These are phyloP conservation scores for Eriocheir sinensis DNA, from an alignment of 1,140 invertebrate species.

Conservation along the genomic window DNA sequence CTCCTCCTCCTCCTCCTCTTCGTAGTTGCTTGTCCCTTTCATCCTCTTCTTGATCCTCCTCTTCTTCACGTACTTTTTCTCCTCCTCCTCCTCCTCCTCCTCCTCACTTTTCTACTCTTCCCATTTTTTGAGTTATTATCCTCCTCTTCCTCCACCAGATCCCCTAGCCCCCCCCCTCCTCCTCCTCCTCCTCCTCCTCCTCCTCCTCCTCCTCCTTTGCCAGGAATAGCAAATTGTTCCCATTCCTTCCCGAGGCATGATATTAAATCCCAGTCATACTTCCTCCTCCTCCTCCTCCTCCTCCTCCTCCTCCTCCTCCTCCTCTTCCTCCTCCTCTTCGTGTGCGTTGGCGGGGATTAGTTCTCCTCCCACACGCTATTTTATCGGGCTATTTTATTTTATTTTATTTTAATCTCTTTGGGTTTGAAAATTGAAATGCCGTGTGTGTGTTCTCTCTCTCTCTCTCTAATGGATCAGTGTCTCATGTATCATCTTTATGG, in stretches of 20 bases:
- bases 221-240: background rate
- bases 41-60: background rate
- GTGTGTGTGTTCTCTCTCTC: too few species aligned
- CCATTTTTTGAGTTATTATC: background rate
- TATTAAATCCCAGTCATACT: slow-evolving; percentile 25
- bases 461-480: background rate
- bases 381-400: background rate
- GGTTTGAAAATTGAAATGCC: too few species aligned
- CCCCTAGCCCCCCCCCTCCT: background rate
- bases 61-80: background rate
- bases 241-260: background rate
- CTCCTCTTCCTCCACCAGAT: background rate
- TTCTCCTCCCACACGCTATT: background rate
- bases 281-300: slow-evolving; percentile 10
- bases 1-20: background rate
- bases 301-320: background rate
- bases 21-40: too few species aligned
- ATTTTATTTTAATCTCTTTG: too few species aligned
- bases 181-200: too few species aligned
- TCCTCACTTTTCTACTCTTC: background rate
- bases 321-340: background rate
- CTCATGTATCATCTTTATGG: too few species aligned
- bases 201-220: background rate
- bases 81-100: background rate
- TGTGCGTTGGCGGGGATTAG: background rate